Conservation (phyloP, 2,797 vertebrate genomes). For the Urophycis tenuis region DNA sequence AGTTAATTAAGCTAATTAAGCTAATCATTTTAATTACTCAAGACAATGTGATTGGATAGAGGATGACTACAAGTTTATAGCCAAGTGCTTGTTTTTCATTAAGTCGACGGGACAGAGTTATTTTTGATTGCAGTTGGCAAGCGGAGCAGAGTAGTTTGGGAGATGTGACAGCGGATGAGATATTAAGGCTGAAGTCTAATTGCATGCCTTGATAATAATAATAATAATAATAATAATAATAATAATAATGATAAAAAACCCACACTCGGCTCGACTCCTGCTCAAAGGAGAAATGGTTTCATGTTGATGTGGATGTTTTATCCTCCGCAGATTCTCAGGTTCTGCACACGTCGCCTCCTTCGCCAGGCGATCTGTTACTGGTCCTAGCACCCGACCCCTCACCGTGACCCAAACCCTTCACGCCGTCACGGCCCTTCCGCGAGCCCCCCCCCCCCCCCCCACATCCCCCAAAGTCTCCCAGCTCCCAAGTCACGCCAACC, state of each 20-base stretch:
- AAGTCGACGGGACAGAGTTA: slow-evolving; percentile 99
- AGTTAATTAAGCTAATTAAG: slow-evolving; percentile 99
- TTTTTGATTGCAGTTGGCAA: slow-evolving; percentile 99
- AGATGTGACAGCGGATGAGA: slow-evolving; percentile 93
- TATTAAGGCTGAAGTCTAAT: slow-evolving; percentile 99
- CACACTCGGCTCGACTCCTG: slow-evolving; percentile 89
- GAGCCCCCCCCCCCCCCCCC: too few species aligned
- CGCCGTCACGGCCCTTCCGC: too few species aligned
- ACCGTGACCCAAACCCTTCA: too few species aligned
- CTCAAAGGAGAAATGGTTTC: slow-evolving; percentile 89
- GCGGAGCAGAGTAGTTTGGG: slow-evolving; percentile 82
- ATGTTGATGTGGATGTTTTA: slow-evolving; percentile 78
- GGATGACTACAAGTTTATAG: slow-evolving; percentile 99
- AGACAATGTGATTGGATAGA: slow-evolving; percentile 99
- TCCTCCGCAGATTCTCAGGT: slow-evolving; percentile 42
- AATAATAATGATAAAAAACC: slow-evolving; percentile 35
- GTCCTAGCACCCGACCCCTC: slow-evolving; percentile 19
- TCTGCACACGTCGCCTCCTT: too few species aligned
- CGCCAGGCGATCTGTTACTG: slow-evolving; percentile 3
- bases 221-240: background rate
- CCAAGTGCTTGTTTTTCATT: slow-evolving; percentile 99
- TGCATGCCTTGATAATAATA: slow-evolving; percentile 92
- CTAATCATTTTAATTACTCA: slow-evolving; percentile 99
- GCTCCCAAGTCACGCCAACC: slow-evolving; percentile 38
- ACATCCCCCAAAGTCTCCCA: slow-evolving; percentile 45